Percentiles rank a stretch among this genome's conserved stretches.
Evolutionary conservation across 2,888 invertebrate species (phyloP).

Genomic region (Apamea crenata): DNA sequence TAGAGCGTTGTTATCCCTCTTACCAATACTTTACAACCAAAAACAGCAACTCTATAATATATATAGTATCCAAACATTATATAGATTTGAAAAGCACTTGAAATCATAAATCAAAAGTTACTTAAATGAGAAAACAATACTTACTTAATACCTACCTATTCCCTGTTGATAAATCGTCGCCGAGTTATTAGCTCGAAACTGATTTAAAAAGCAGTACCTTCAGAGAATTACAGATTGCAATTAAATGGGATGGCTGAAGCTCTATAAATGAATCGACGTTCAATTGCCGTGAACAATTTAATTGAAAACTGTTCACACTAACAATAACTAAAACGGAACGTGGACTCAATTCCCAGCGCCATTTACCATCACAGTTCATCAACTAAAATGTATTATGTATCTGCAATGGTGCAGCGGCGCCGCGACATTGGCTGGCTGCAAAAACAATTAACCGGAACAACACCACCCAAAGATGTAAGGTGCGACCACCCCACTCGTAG

Average conservation of each 20-base stretch:
- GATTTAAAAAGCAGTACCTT: conserved; percentile 10
- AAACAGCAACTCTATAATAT: background rate
- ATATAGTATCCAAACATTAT: background rate
- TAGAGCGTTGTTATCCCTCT: background rate
- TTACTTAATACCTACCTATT: background rate
- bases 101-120: background rate
- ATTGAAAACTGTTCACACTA: conserved; percentile 61
- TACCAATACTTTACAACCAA: background rate
- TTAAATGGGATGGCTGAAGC: conserved; percentile 9
- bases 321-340: conserved; percentile 60
- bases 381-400: conserved; percentile 63
- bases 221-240: conserved; percentile 18
- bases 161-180: background rate
- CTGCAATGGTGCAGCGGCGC: conserved; percentile 47
- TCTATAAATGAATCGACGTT: conserved; percentile 34
- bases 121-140: background rate
- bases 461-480: conserved; percentile 60
- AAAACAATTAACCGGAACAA: conserved; percentile 70
- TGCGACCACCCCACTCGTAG: conserved; percentile 66
- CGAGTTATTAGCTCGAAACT: background rate
- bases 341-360: conserved; percentile 67
- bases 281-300: conserved; percentile 52
- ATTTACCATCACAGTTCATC: conserved; percentile 69
- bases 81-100: background rate
- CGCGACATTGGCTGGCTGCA: conserved; percentile 66